Evolutionary conservation across 2,888 invertebrate species (phyloP), one percentile per base, ranked within the genome.

Genomic region (Phalera bucephala): DNA sequence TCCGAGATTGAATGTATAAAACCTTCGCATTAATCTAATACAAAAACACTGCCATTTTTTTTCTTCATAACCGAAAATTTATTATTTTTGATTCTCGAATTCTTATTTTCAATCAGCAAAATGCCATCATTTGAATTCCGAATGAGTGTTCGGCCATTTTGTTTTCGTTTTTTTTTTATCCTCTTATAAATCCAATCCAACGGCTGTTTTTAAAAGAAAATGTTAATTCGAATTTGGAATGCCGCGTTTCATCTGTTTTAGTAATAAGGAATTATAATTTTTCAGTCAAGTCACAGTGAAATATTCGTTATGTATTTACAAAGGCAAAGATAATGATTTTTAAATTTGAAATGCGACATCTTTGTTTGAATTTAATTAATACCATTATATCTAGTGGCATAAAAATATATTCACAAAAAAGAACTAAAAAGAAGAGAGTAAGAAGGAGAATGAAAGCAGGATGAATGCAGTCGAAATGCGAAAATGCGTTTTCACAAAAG

Each of bases 41-140:
- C 5, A 11, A 25, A 25, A 25, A 12, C 25, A 12, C 4, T 6
- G 2, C 11, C 12, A 2, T 8, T 25, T 25, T 25, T 6, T 11
- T 4, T 10, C 8, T 14, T 4, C 27, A 14, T 14, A n/a, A n/a
- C n/a, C 9, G n/a, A 5, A 37, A 33, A 45, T 38, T 44, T 20
- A 44, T 48, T 38, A 55, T 46, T 55, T 58, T 54, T 52, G 57
- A 54, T 53, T 51, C 40, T 54, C 34, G 56, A 52, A 59, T 59
- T 57, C 42, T 49, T 55, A 55, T 57, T 59, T 55, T 57, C 57
- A 57, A 68, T 69, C 63, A 64, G 56, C 54, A 48, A 43, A 55
- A 61, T 54, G 46, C 42, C 53, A 57, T 67, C 53, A 57, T 67
- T 68, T 60, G 53, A 56, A 65, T 53, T 57, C 48, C 39, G 48